Conservation (phyloP, 2,113 vertebrate species). For the Cryptomyrus ogoouensis region DNA sequence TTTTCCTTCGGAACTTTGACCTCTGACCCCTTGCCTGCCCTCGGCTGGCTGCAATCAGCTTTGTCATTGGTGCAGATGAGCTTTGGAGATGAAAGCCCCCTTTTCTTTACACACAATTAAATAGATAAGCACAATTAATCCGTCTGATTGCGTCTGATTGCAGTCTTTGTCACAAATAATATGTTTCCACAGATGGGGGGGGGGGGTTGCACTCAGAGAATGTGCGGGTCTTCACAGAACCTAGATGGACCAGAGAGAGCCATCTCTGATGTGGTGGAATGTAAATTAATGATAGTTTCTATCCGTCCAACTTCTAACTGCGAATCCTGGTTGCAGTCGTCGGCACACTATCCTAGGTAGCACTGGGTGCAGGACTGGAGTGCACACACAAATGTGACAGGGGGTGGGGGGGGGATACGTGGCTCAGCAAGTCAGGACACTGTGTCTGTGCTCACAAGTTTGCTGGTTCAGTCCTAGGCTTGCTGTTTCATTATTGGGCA, state of each 20-base stretch:
- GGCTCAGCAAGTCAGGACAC: neutral
- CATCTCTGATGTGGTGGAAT: neutral
- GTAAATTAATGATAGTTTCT: neutral
- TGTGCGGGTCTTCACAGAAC: neutral
- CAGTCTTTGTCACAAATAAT: slow-evolving; percentile 8
- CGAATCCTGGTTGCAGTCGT: neutral
- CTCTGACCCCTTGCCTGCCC: neutral
- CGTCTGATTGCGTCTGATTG: neutral
- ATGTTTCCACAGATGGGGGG: neutral
- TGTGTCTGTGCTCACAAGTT: neutral
- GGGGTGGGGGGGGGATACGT: neutral
- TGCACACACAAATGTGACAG: neutral
- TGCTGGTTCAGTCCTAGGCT: neutral
- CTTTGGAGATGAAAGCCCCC: neutral
- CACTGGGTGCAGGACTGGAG: neutral
- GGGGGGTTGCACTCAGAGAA: neutral
- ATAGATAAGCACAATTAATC: slow-evolving; percentile 1
- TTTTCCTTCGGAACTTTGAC: neutral
- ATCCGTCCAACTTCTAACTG: neutral
- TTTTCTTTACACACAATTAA: neutral
- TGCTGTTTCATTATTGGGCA: neutral
- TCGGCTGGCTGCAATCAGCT: neutral
- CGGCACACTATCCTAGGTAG: neutral
- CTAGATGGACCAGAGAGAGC: neutral
- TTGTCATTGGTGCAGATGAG: neutral